Evolutionary conservation across 2,797 vertebrate genomes (phyloP), one percentile per base, ranked within the genome.

Genomic region (Corythornis leucogaster): DNA sequence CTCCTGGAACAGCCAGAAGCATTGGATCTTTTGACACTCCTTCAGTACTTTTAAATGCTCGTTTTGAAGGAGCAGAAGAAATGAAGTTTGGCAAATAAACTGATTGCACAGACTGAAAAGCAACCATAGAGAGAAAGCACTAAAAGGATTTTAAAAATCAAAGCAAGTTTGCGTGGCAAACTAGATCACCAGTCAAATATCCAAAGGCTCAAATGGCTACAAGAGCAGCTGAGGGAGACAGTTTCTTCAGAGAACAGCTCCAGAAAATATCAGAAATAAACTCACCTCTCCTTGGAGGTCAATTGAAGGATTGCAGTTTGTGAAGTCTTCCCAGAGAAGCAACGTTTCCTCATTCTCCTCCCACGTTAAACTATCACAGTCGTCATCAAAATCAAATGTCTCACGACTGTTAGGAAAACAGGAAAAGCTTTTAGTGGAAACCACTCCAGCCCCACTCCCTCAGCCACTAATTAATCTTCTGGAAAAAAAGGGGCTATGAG

Each of bases 361-460:
- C 99, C 99, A 99, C 0, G 99, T 99, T 95, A 99, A 97, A 90
- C 99, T 99, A 96, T 99, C 99, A 21, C 99, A 99, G 97, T 99
- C 99, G 0, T 99, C 99, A 11, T 99, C 98, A 16, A 99, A 98
- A 75, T 99, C 99, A 6, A 99, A 99, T 0, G 99, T 99, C 96
- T 99, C 99, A 2, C 99, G 98, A 96, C 99, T 99, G 90, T 57
- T 46, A 96, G 97, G 97, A 97, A 15, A 64, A 42, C 42, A 50
- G 53, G 28, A 16, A 11, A 15, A 61, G n/a, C 31, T 19, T 19
- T 69, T 8, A 70, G 35, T 3, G 31, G 46, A 30, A 46, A 30
- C 6, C 19, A 7, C 59, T 22, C 46, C 78, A 42, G 87, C 86
- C n/a, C 55, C 30, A 8, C 63, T 68, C 17, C 88, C 42, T 42